phyloP scores from a whole-genome alignment of 2,113 vertebrate species.

The Delphinus delphis region DNA sequence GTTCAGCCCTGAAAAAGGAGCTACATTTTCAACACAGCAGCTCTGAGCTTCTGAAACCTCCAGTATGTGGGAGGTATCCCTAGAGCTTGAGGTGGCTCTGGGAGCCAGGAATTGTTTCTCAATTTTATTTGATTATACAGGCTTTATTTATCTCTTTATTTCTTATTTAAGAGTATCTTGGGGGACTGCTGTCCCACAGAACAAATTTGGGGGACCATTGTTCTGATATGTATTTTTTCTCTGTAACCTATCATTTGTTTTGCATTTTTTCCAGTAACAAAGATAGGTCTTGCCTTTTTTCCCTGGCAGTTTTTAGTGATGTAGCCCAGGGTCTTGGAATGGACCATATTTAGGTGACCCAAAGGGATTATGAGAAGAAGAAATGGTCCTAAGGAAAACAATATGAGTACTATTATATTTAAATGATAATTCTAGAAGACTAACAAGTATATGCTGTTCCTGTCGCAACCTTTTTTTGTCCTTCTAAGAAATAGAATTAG shows the following conservation, averaged over 20 bases:
- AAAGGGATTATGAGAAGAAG: constrained; percentile 19
- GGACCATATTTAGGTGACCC: not conserved
- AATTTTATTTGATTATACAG: constrained; percentile 23
- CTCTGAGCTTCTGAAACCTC: not conserved
- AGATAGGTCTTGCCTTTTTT: constrained; percentile 25
- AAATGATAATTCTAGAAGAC: constrained; percentile 31
- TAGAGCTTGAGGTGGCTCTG: constrained; percentile 10
- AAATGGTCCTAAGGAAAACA: constrained; percentile 1
- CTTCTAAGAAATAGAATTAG: constrained; percentile 25
- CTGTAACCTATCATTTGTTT: constrained; percentile 28
- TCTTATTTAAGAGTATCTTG: not conserved
- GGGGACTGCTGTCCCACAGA: not conserved
- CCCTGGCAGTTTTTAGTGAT: not conserved
- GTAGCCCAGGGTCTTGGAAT: constrained; percentile 5
- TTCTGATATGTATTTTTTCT: constrained; percentile 21
- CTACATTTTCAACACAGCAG: not conserved
- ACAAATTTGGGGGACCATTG: not conserved
- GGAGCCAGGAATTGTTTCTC: not conserved
- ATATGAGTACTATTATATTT: constrained; percentile 12
- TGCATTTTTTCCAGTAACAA: not conserved
- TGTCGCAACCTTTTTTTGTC: not conserved
- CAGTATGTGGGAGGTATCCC: not conserved
- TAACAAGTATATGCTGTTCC: constrained; percentile 23
- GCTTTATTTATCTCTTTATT: not conserved
- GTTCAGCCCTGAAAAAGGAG: not conserved